Base-by-base conservation (phyloP, 2,113 vertebrate species). In the Podarcis raffonei region DNA sequence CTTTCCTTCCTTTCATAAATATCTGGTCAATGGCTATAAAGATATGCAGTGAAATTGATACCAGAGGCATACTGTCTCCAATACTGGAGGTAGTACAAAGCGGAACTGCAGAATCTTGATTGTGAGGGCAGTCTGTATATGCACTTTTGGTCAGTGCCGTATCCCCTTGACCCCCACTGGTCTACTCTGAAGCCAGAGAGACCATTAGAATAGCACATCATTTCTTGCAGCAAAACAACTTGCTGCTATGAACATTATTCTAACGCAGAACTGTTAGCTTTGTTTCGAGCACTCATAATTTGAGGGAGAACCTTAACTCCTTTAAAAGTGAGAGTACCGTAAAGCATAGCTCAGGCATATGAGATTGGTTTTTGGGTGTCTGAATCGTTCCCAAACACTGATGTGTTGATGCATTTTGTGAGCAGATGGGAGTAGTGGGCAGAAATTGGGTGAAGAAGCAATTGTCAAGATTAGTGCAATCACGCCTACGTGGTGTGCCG, bases 381-480 rank as follows among this genome's bases (percentile, higher is more conserved):
- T 81, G 86, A 81, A 80, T 87, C 68, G 59, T 62, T 62, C 57
- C 86, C 5, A 53, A 87, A 72, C 48, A 37, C 59, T 74, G 78
- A 87, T 86, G 85, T 16, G 35, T 81, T 81, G 78, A 81, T 87
- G 69, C 68, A 30, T 59, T 81, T 62, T 57, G 39, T 62, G 86
- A 87, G 78, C 78, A 87, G 78, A 87, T 87, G 86, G 86, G 53
- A 81, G 68, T 62, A n/a, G 86, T 87, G 86, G 86, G 78, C 68
- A 87, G 86, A 30, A 81, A 62, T 74, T n/a, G 86, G 86, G 86
- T 9, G 68, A 87, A 81, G 32, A 59, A 87, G 86, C 86, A 87
- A 81, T 81, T 81, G 78, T 81, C 32, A 37, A 39, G 86, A 87
- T 72, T 81, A 59, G 68, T 62, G 68, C 15, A 72, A 87, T 81